Percentiles rank a stretch among this genome's conserved stretches.
These are phyloP conservation scores for Berghia stephanieae DNA, from an alignment of 1,140 invertebrate species.

Conservation along the genomic window DNA sequence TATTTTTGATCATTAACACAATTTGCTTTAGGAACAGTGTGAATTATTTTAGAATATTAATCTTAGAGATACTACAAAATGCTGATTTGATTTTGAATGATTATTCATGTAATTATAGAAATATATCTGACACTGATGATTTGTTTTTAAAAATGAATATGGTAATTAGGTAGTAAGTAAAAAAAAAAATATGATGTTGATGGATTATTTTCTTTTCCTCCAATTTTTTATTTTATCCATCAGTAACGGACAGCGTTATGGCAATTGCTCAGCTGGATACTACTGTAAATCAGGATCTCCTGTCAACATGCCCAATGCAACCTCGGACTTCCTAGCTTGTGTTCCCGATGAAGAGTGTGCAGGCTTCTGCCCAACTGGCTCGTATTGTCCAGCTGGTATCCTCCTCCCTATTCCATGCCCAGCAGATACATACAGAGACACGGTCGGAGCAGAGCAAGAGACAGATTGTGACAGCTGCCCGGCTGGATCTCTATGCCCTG, in stretches of 20 bases:
- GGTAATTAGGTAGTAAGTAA: no score
- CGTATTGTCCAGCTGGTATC: constrained; percentile 57
- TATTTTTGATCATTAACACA: neutral
- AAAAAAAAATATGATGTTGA: neutral
- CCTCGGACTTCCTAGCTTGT: constrained; percentile 46
- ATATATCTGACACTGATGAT: no score
- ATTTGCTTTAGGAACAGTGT: no score
- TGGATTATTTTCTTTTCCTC: neutral
- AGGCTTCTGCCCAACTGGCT: constrained; percentile 57
- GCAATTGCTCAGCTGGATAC: constrained; percentile 59
- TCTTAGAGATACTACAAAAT: no score
- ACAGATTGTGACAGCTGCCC: constrained; percentile 53
- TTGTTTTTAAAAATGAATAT: no score
- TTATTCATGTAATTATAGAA: no score
- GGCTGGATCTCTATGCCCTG: constrained; percentile 53
- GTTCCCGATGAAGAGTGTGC: constrained; percentile 51
- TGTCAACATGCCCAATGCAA: constrained; percentile 49
- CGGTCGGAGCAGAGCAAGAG: constrained; percentile 43
- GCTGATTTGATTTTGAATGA: no score
- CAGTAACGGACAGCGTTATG: constrained; percentile 53
- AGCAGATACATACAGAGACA: constrained; percentile 49
- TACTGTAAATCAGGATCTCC: constrained; percentile 59
- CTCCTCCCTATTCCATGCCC: constrained; percentile 54
- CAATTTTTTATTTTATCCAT: constrained; percentile 19
- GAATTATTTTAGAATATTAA: no score